These are phyloP conservation scores for Agonopterix alstromeriana DNA, from an alignment of 2,888 invertebrate species.

Conservation along the genomic window DNA sequence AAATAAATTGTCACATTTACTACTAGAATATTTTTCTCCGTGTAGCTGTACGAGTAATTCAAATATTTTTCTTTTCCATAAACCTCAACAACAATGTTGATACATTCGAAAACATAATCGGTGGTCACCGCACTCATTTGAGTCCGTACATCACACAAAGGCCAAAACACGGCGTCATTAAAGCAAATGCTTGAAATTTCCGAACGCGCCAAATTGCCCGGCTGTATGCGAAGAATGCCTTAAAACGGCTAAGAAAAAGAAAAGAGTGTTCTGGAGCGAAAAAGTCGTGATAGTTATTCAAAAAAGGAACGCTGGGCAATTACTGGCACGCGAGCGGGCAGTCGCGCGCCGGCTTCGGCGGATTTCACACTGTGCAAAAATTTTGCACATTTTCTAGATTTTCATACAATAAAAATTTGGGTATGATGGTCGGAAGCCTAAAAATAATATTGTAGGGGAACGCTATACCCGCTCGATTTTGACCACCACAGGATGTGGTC, in stretches of 20 bases:
- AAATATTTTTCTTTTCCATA: too few species aligned
- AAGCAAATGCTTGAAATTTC: slow-evolving; percentile 60
- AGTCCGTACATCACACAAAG: slow-evolving; percentile 24
- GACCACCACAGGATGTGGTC: too few species aligned
- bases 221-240: slow-evolving; percentile 68
- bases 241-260: slow-evolving; percentile 46
- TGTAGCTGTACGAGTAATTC: too few species aligned
- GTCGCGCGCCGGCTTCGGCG: slow-evolving; percentile 61
- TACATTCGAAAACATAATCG: not conserved
- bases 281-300: slow-evolving; percentile 75
- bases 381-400: too few species aligned
- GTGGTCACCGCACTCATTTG: not conserved
- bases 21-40: too few species aligned
- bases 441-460: too few species aligned
- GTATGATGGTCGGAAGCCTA: too few species aligned
- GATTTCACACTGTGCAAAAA: slow-evolving; percentile 29
- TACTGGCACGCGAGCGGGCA: slow-evolving; percentile 72
- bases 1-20: too few species aligned
- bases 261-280: slow-evolving; percentile 64
- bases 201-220: slow-evolving; percentile 56
- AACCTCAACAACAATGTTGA: not conserved
- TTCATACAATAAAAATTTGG: too few species aligned
- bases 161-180: slow-evolving; percentile 23
- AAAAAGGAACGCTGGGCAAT: slow-evolving; percentile 71
- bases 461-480: too few species aligned